Evolutionary conservation across 2,888 invertebrate genomes (phyloP).

Genomic region (Cerastoderma edule): DNA sequence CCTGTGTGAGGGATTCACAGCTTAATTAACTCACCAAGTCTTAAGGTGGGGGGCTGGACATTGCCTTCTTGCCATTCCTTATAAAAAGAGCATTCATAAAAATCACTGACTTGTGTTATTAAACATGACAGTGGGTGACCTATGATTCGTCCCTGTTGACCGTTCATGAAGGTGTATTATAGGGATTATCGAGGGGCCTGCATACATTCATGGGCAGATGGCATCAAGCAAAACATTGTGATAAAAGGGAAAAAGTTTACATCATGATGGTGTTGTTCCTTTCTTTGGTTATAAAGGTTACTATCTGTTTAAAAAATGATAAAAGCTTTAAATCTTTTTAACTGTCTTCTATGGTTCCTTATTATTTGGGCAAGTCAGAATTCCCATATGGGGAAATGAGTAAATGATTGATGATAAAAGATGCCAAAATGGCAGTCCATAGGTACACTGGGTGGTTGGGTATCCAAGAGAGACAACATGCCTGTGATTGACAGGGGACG

Average conservation of each 20-base stretch:
- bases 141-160: constrained; percentile 16
- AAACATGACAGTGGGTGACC: constrained; percentile 29
- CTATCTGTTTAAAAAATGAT: too few species aligned
- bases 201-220: too few species aligned
- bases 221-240: too few species aligned
- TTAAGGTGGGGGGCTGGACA: neutral
- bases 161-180: neutral
- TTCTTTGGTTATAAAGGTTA: too few species aligned
- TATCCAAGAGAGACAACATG: constrained; percentile 22
- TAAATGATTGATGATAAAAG: constrained; percentile 22
- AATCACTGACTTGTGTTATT: constrained; percentile 22
- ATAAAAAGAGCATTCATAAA: constrained; percentile 16
- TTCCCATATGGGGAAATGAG: too few species aligned
- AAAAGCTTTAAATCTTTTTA: too few species aligned
- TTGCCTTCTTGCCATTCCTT: constrained; percentile 4
- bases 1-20: constrained; percentile 6
- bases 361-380: too few species aligned
- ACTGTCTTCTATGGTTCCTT: too few species aligned
- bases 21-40: constrained; percentile 12
- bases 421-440: constrained; percentile 19
- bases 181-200: too few species aligned
- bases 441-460: too few species aligned
- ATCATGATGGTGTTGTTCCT: too few species aligned
- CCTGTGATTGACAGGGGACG: constrained; percentile 16
- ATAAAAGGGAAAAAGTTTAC: too few species aligned